Percentiles rank a stretch among this genome's conserved stretches.
These are phyloP conservation scores for Octopus sinensis DNA, from an alignment of 1,140 invertebrate species.

Conservation along the genomic window DNA sequence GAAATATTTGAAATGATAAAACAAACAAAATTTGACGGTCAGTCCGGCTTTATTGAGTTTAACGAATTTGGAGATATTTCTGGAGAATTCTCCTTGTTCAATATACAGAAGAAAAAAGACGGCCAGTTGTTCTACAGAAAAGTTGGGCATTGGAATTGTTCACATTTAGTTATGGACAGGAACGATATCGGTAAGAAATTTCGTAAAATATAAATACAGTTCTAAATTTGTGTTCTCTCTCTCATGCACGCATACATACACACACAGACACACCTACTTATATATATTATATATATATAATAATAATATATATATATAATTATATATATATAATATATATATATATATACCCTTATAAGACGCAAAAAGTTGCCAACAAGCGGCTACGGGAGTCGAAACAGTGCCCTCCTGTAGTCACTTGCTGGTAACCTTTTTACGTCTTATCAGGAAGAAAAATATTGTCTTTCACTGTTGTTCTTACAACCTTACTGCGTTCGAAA, in stretches of 20 bases:
- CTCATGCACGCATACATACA: neutral
- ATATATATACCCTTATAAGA: too few species aligned
- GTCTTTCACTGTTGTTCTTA: too few species aligned
- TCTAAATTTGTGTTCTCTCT: neutral
- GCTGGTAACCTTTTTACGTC: too few species aligned
- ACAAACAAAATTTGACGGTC: neutral
- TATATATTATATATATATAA: neutral
- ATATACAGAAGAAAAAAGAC: neutral
- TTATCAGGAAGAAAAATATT: too few species aligned
- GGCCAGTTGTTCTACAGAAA: neutral
- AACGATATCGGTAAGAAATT: slow-evolving; percentile 1
- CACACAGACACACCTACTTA: neutral
- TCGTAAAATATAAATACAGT: neutral
- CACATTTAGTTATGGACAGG: neutral
- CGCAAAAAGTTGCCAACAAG: too few species aligned
- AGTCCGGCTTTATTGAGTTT: neutral
- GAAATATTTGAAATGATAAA: neutral
- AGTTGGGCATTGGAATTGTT: neutral
- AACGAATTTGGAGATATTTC: neutral
- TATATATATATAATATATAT: neutral
- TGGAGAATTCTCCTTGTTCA: neutral
- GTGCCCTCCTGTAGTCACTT: too few species aligned
- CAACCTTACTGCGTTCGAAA: too few species aligned
- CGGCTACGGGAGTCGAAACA: too few species aligned
- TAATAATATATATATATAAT: neutral